Base-by-base conservation (phyloP, 1,140 invertebrate species). In the Pseudachorutes palmiensis region DNA sequence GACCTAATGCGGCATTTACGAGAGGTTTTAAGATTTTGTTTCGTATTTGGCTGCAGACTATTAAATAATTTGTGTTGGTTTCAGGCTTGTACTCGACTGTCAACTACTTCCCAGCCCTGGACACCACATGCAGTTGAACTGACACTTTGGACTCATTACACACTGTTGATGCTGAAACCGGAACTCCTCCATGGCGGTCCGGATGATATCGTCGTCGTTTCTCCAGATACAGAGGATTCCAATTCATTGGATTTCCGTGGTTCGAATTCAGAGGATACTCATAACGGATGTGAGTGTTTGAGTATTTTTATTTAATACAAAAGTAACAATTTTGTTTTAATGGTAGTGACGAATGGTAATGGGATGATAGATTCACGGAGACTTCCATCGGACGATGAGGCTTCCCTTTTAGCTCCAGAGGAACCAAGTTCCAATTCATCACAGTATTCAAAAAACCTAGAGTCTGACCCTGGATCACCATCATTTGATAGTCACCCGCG, bases 1-100 rank as follows among this genome's bases (percentile, higher is more conserved):
- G 92, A 93, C 80, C 95, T 94, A 83, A 89, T 92, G 72, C 86
- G 88, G 76, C 88, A 94, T 82, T 91, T 95, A 77, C 85, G 87
- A 75, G 87, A 87, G 72, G 86, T 91, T n/a, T n/a, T n/a, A n/a
- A 33, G 5, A 60, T 65, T 14, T 29, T 58, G 3, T 12, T 63
- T 3, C 5, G n/a, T 0, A 33, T 0, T 68, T 45, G 19, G 41
- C 0, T 5, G 29, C 19, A 9, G 14, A 33, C n/a, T 30, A 33
- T 3, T 9, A 66, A 67, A 60, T 24, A 19, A 28, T 58, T 51
- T 32, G 24, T 29, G 28, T 0, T 67, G 12, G n/a, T 45, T 48
- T 19, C 30, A 30, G 24, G 32, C 5, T 58, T 31, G 24, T 24
- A 2, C 30, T 36, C 1, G 29, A 62, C 31, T 32, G 26, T 60